Base-by-base conservation (phyloP, 64 coral and sea anemone species). In the Catalaphyllia jardinei region DNA sequence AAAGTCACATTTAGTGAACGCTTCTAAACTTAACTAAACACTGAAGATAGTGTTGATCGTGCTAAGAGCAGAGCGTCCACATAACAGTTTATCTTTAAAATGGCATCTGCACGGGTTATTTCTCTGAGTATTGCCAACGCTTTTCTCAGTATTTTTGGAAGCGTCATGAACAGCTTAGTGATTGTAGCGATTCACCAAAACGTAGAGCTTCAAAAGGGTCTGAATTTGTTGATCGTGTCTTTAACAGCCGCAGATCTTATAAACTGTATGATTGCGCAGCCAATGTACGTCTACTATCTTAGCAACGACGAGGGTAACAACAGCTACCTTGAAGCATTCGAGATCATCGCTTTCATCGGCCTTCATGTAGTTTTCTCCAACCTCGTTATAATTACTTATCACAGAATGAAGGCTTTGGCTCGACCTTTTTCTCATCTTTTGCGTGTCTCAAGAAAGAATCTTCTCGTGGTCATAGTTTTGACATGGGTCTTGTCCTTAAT, bases 191-290 rank as follows among this genome's bases (percentile, higher is more conserved):
- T 85, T 71, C 38, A 71, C 12, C 20, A 28, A 29, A 22, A 85
- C 60, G 24, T 31, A 9, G 81, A 85, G 2, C 81, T 85, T 71
- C 81, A 85, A 85, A 85, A 85, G 38, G 81, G 81, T 24, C 39
- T 85, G 38, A 85, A 85, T 51, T 71, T 85, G 11, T 25, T 85
- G 61, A 85, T 85, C 10, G 81, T 85, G 31, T 85, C 81, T 17
- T 71, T 85, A 71, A 85, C 81, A 35, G 60, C 16, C 0, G 62
- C 81, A 19, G 62, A 85, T 42, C 63, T 85, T 8, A 29, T 71
- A 63, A 85, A 85, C 63, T 85, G 81, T 51, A 38, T 85, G 22
- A 13, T 71, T 51, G 81, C 81, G 14, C 81, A 85, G 15, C 81
- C 81, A 17, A 46, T 85, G 33, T 85, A 85, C 15, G 63, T 85